Percentiles rank a stretch among this genome's conserved stretches.
phyloP scores from a whole-genome alignment of 1,140 invertebrate genomes.

The Hyposmocoma kahamanoa region DNA sequence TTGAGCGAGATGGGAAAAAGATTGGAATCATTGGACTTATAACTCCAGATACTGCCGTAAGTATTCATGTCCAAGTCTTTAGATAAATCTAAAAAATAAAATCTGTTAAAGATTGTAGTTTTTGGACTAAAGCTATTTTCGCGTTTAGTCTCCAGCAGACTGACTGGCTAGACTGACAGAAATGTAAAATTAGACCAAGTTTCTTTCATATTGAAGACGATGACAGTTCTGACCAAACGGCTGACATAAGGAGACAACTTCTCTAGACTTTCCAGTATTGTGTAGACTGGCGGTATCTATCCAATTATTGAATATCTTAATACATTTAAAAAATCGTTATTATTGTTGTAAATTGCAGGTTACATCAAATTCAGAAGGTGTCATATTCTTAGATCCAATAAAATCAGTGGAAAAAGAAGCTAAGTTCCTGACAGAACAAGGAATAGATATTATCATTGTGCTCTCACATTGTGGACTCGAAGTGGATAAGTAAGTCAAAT shows the following conservation, averaged over 20 bases:
- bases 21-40: conserved; percentile 90
- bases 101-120: too few species aligned
- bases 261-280: background rate
- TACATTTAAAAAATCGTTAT: too few species aligned
- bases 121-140: too few species aligned
- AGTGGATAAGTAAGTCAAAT: conserved; percentile 77
- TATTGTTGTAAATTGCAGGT: conserved; percentile 42
- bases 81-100: conserved; percentile 1
- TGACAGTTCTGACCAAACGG: too few species aligned
- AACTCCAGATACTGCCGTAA: conserved; percentile 62
- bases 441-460: conserved; percentile 85
- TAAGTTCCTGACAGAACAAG: conserved; percentile 73
- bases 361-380: conserved; percentile 36
- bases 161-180: too few species aligned
- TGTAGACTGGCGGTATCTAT: too few species aligned
- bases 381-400: conserved; percentile 81
- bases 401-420: conserved; percentile 78
- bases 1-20: conserved; percentile 76
- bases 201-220: too few species aligned
- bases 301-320: too few species aligned
- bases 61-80: background rate
- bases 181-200: too few species aligned
- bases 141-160: too few species aligned
- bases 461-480: conserved; percentile 85
- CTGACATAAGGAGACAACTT: background rate